Conservation (phyloP, 2,888 invertebrate genomes). For the Neoascia interrupta region DNA sequence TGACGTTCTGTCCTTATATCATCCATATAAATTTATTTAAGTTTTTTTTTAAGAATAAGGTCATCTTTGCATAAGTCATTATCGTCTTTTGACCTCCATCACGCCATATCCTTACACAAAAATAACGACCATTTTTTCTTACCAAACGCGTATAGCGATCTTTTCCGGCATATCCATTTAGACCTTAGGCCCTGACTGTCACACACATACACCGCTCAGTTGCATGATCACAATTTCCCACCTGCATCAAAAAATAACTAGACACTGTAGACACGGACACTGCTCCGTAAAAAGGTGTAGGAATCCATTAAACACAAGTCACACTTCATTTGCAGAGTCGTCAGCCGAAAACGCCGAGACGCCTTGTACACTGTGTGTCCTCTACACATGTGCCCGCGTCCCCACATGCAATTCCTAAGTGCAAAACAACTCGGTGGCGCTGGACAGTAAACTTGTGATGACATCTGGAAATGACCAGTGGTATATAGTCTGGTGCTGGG, state of each 20-base stretch:
- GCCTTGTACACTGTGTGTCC: neutral
- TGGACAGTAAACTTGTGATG: conserved; percentile 67
- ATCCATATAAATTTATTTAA: too few relatives aligned
- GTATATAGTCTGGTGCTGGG: conserved; percentile 2
- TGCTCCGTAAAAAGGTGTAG: conserved; percentile 57
- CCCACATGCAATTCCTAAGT: conserved; percentile 54
- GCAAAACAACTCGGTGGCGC: conserved; percentile 54
- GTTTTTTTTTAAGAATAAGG: too few relatives aligned
- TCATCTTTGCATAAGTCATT: too few relatives aligned
- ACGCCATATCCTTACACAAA: neutral
- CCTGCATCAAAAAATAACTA: conserved; percentile 56
- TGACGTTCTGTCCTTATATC: too few relatives aligned
- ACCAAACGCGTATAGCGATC: neutral
- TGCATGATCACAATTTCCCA: conserved; percentile 37
- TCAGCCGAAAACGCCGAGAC: conserved; percentile 37
- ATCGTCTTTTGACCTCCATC: too few relatives aligned
- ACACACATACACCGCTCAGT: conserved; percentile 10
- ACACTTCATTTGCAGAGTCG: conserved; percentile 59
- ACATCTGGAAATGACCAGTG: conserved; percentile 56
- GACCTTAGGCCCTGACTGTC: too few relatives aligned
- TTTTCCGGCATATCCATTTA: conserved; percentile 55
- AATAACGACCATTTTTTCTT: neutral
- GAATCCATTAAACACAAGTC: conserved; percentile 69
- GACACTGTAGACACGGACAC: conserved; percentile 12
- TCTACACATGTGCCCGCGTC: conserved; percentile 1